phyloP scores from a whole-genome alignment of 1,140 invertebrate species.

The Ceratosolen fusciceps region DNA sequence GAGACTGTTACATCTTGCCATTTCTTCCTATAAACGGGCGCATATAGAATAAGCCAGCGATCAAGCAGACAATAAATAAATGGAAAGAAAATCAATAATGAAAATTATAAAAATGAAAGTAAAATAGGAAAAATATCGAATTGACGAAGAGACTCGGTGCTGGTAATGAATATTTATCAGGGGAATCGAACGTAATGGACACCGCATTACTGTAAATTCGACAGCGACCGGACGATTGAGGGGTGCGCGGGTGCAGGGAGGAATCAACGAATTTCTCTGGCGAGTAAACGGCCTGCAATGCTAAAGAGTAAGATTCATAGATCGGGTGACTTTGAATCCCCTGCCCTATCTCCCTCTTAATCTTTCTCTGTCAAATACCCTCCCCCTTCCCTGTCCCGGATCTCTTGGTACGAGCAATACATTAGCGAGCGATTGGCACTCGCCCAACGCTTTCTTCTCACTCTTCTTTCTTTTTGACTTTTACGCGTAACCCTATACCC shows the following conservation, averaged over 20 bases:
- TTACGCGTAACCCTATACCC: too few relatives aligned
- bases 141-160: too few relatives aligned
- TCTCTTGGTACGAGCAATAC: neutral
- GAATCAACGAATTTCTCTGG: conserved; percentile 56
- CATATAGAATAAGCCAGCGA: too few relatives aligned
- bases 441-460: conserved; percentile 58
- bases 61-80: neutral
- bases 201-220: conserved; percentile 3
- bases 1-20: neutral
- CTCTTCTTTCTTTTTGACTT: conserved; percentile 33
- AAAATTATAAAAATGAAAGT: too few relatives aligned
- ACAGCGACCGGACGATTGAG: conserved; percentile 21
- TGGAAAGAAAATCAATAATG: neutral
- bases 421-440: conserved; percentile 58
- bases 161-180: too few relatives aligned
- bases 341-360: neutral
- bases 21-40: neutral
- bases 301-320: conserved; percentile 63
- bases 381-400: neutral
- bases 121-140: too few relatives aligned
- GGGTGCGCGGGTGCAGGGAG: conserved; percentile 49
- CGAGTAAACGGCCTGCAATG: conserved; percentile 51
- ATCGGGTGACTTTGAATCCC: conserved; percentile 50
- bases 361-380: neutral
- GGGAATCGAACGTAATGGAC: too few relatives aligned